A percentile compares a stretch with the other conserved stretches of the same genome.
Conservation (phyloP, 2,888 invertebrate species). For the Serrognathus titanus region DNA sequence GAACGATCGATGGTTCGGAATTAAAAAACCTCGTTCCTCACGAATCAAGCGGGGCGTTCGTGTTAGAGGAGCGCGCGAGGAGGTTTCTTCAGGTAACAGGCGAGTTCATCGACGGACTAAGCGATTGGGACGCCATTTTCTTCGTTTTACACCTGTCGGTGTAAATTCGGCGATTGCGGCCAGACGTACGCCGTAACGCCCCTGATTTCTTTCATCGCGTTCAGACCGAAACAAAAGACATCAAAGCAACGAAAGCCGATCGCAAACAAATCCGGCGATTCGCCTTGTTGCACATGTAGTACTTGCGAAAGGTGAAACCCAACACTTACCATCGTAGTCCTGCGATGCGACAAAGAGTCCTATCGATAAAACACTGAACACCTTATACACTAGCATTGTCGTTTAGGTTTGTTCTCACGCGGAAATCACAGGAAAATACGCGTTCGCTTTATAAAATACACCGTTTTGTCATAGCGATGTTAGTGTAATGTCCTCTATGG, state of each 20-base stretch:
- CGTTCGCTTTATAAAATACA: conserved; percentile 23
- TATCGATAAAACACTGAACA: conserved; percentile 28
- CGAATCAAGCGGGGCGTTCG: background rate
- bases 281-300: background rate
- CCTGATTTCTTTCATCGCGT: background rate
- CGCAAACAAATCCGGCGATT: too few species aligned
- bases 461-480: conserved; percentile 27
- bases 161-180: conserved; percentile 11
- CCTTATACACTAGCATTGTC: conserved; percentile 30
- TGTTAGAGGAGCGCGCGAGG: conserved; percentile 5
- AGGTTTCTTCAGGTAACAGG: conserved; percentile 11
- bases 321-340: conserved; percentile 26
- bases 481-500: conserved; percentile 29
- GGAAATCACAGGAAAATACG: conserved; percentile 17
- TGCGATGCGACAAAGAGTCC: conserved; percentile 22
- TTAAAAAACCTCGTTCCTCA: background rate
- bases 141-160: conserved; percentile 27
- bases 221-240: background rate
- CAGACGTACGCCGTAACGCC: background rate
- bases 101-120: conserved; percentile 27
- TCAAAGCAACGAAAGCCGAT: background rate
- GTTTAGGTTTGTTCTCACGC: conserved; percentile 12
- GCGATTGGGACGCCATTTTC: conserved; percentile 29
- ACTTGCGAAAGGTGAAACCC: background rate
- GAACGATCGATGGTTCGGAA: background rate